Conservation (phyloP, 2,113 vertebrate species). For the Triplophysa rosa region DNA sequence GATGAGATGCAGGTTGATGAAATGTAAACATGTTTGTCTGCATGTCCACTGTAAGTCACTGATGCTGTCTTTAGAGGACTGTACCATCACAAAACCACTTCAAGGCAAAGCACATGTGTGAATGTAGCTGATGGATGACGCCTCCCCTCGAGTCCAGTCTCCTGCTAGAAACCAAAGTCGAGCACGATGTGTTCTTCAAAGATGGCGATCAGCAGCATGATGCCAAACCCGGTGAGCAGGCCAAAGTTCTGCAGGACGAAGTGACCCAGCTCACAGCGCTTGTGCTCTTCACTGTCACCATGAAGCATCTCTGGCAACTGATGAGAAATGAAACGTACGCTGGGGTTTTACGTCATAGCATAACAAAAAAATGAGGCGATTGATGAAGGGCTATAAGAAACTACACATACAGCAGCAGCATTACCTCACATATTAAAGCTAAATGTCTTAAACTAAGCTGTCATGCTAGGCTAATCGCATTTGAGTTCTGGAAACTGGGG, state of each 20-base stretch:
- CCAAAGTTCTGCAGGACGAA: constrained; percentile 94
- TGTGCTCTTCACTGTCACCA: constrained; percentile 91
- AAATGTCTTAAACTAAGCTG: too few species aligned
- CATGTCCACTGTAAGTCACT: constrained; percentile 39
- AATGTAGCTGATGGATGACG: constrained; percentile 3
- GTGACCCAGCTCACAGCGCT: constrained; percentile 89
- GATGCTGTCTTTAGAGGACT: constrained; percentile 50
- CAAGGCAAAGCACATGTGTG: constrained; percentile 54
- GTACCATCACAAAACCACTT: constrained; percentile 52
- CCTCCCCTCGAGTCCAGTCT: neutral
- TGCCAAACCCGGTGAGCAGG: constrained; percentile 88
- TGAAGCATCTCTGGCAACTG: constrained; percentile 98
- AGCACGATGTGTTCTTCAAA: constrained; percentile 94
- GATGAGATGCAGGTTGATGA: neutral
- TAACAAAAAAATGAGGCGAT: neutral
- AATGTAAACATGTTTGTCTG: constrained; percentile 32
- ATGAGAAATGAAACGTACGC: neutral
- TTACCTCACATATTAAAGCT: too few species aligned
- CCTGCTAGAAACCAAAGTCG: constrained; percentile 83
- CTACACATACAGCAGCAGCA: too few species aligned
- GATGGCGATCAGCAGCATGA: constrained; percentile 98
- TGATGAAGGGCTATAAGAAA: too few species aligned
- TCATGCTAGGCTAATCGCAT: neutral
- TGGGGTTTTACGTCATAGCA: neutral
- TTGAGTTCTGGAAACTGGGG: neutral